Base-by-base conservation (phyloP, 2,888 invertebrate species). In the Physocephala rufipes region DNA sequence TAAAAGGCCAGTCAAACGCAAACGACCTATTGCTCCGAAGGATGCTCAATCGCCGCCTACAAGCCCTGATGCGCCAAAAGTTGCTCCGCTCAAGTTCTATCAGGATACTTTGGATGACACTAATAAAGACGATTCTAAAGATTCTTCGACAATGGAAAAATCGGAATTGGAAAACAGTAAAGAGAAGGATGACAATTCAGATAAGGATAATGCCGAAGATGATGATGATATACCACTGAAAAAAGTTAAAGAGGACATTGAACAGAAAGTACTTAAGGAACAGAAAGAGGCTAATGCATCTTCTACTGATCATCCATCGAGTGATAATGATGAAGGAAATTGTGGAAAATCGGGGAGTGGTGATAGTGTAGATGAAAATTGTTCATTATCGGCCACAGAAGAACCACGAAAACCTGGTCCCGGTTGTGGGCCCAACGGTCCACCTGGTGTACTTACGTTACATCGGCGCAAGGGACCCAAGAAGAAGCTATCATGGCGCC, bases 101-200 rank as follows among this genome's bases (percentile, higher is more conserved):
- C 95, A 96, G 87, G 97, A 97, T 78, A 97, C 96, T 0, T 86
- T 96, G 74, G 93, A 95, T 77, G 82, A 87, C 76, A 80, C 85
- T 66, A 81, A 85, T 72, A 79, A 83, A 15, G 86, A 87, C 19
- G 82, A 84, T 2, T 64, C 74, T 1, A 76, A 76, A 19, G 53
- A 62, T 1, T 15, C 21, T 26, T 26, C 68, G 70, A 65, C 73
- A 24, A 71, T 68, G 28, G 76, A 76, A 49, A 76, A 77, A 36
- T 74, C 74, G 3, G 77, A 76, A 69, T 77, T 71, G 2, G 61
- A 69, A 82, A 69, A 59, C 13, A 69, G 58, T 21, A 71, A 72
- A 26, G 36, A 77, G 74, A 74, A 67, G 49, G 73, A 73, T 59
- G 71, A 70, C 30, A 45, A 53, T 26, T 12, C 45, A 1, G 76